Percentiles rank a stretch among this genome's conserved stretches.
phyloP scores from a whole-genome alignment of 2,797 vertebrate genomes.

The Halcyon chelicuti region DNA sequence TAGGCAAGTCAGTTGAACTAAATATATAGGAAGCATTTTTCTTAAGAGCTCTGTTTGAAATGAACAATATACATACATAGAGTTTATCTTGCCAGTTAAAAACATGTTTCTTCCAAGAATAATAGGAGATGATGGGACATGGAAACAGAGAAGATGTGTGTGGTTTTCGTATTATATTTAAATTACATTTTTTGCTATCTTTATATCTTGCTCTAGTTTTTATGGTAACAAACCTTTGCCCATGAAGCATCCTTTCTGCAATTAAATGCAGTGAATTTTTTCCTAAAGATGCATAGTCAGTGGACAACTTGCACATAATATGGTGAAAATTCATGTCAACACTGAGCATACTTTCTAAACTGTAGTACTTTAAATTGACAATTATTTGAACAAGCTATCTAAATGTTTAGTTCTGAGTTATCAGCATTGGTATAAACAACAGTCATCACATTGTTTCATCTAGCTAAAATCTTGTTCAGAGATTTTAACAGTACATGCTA shows the following conservation, averaged over 20 bases:
- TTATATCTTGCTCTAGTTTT: slow-evolving; percentile 1
- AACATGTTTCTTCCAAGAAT: neutral
- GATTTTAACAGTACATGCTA: neutral
- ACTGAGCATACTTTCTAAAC: slow-evolving; percentile 11
- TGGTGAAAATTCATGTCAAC: neutral
- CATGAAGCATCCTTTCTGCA: neutral
- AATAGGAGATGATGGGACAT: neutral
- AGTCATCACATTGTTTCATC: neutral
- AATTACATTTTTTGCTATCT: neutral
- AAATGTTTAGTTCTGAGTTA: neutral
- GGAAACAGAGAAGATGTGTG: neutral
- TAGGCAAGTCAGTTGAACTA: neutral
- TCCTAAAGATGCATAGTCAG: neutral
- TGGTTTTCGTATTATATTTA: slow-evolving; percentile 37
- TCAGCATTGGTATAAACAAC: neutral
- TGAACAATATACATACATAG: neutral
- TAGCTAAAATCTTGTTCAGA: neutral
- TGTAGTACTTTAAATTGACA: neutral
- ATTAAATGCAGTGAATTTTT: slow-evolving; percentile 42
- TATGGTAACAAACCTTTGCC: neutral
- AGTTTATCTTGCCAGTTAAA: slow-evolving; percentile 20
- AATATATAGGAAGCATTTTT: neutral
- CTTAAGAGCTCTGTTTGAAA: neutral
- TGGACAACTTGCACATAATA: neutral
- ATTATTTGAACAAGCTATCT: neutral